Base-by-base conservation (phyloP, 2,113 vertebrate species). In the Anolis carolinensis region DNA sequence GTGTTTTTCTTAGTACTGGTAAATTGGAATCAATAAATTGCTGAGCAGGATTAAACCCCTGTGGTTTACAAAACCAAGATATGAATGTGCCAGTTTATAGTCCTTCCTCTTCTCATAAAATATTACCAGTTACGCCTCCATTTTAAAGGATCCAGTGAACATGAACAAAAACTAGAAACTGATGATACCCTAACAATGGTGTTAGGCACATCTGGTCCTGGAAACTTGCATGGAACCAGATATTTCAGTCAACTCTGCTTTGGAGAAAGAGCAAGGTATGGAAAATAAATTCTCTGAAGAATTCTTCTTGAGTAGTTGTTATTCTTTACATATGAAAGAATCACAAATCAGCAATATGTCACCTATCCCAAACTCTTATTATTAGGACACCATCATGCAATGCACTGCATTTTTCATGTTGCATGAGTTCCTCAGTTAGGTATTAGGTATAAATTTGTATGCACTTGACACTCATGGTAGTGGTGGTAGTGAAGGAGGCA, bases 381-480 rank as follows among this genome's bases (percentile, higher is more conserved):
- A 85, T 84, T 89, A 84, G 95, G 93, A 96, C 96, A 96, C 94
- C 94, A 95, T 95, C 95, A 96, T 94, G 93, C 94, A 95, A 95
- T 92, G 93, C 93, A 93, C 92, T 92, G 94, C 34, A 89, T 92
- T 73, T 87, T 44, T 3, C 82, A 85, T 85, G 78, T 83, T 81
- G 86, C 90, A 4, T 16, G 85, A 89, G 68, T 82, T 87, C n/a
- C 82, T 68, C 0, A 9, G 84, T 20, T 65, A 84, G 72, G 21
- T 52, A 87, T 25, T 32, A 77, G 67, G 30, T 72, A 91, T 83
- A 75, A 67, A 83, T 91, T 83, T 83, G 90, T 88, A 90, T 89
- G 89, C 85, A 88, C 86, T 77, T 88, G 72, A 86, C 79, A 85
- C 90, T 89, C 90, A 90, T 87, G 93, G 89, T 68, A 81, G 89